Base-by-base conservation (phyloP, 2,888 invertebrate genomes). In the Leptopilina drosophilae region DNA sequence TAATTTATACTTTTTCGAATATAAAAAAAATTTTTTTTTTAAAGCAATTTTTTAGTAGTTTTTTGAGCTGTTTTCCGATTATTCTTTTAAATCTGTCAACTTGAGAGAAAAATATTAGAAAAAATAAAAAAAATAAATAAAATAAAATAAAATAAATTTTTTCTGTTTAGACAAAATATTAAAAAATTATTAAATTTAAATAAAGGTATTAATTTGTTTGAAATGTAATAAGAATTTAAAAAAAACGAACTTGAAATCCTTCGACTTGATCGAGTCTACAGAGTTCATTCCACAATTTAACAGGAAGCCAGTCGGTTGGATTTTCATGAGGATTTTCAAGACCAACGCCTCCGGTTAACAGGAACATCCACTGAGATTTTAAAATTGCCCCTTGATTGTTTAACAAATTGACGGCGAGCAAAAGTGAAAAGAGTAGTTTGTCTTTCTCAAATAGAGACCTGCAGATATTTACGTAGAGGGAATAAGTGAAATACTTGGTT, bases 391-490 rank as follows among this genome's bases (percentile, higher is more conserved):
- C 93, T 56, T 87, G 83, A 86, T 93, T 94, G 80, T 94, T 91
- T 92, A 96, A 92, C 82, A 96, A 92, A 87, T 97, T 97, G 53
- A 96, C 93, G 14, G 95, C 93, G 84, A 97, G 92, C 83, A 97
- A 91, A 80, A 97, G 92, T 11, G 97, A 97, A 92, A 98, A 98
- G 76, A 98, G 94, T 77, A 98, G 93, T 92, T 98, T 98, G 91
- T 99, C 98, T 94, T 97, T 97, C 92, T 98, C 98, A 92, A 98
- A 98, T 64, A 99, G 93, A 89, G 98, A 98, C 87, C 98, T 94
- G 90, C 98, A 98, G 87, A 98, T 97, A 90, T 98, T 98, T 33
- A 95, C 93, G 88, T 98, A 98, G 1, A 98, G 93, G 14, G 96
- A 97, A 89, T 96, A 97, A 0, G 98, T 98, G 91, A 98, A 98